Evolutionary conservation across 2,797 vertebrate genomes (phyloP), one percentile per base, ranked within the genome.

Genomic region (Pseudotriccus pelzelni): DNA sequence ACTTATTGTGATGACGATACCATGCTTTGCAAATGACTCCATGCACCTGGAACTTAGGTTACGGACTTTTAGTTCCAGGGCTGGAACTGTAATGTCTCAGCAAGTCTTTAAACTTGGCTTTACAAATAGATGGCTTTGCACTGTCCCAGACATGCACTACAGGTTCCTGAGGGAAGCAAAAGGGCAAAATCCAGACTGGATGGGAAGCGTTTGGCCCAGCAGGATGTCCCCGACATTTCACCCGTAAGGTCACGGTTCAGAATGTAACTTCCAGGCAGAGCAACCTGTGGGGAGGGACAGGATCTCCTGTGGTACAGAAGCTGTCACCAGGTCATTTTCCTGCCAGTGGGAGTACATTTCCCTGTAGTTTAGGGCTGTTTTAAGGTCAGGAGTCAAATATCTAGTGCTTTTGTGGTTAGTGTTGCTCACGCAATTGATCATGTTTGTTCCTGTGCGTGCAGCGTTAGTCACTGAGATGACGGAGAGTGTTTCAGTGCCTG

Each of bases 301-400:
- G 93, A 96, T 98, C 96, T 96, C 92, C 89, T 79, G 86, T 92
- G 95, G 90, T 83, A 87, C 64, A 70, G 89, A 56, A 94, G 76
- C 96, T 98, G 97, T 98, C 97, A 97, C 97, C 96, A 97, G 97
- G 95, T 97, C 96, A 92, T 97, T 97, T 94, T 89, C 90, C 95
- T 95, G 91, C 93, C 94, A 87, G 93, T 96, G 92, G 95, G 96
- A 96, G 96, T 94, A 94, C 55, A 79, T 92, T 97, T 97, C 95
- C 96, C 91, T 91, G 47, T 90, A 90, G 96, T 95, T 58, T 87
- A 92, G 81, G 95, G 81, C 90, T 20, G 2, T 41, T 95, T 94
- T 81, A 92, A 96, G 97, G 97, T 97, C 96, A 93, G 37, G 69
- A 97, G 96, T 97, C 96, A 97, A 95, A 95, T 96, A 96, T 94